These are phyloP conservation scores for Enteromius unitaeniatus DNA, from an alignment of 2,797 vertebrate genomes.

Conservation along the genomic window DNA sequence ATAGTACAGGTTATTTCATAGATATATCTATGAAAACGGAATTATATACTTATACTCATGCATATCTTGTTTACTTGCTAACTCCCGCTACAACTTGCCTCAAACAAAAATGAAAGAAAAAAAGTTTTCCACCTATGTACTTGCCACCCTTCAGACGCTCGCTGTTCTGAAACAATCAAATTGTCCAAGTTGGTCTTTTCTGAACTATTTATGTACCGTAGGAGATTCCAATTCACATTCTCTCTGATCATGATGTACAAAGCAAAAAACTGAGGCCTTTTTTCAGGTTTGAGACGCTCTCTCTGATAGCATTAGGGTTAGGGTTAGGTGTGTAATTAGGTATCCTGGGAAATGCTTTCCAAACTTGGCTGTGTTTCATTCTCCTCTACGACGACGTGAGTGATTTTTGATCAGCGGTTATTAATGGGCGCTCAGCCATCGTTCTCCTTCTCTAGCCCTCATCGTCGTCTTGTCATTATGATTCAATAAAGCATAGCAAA, in stretches of 20 bases:
- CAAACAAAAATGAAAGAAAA: neutral
- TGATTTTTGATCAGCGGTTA: slow-evolving; percentile 49
- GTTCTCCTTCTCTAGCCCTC: slow-evolving; percentile 39
- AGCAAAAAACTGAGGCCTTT: neutral
- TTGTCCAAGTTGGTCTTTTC: neutral
- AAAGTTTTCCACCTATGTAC: too few relatives aligned
- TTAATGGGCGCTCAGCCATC: slow-evolving; percentile 55
- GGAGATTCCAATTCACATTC: neutral
- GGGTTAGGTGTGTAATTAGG: slow-evolving; percentile 31
- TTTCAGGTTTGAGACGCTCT: neutral
- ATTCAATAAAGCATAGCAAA: slow-evolving; percentile 68
- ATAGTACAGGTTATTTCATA: too few relatives aligned
- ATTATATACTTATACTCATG: too few relatives aligned
- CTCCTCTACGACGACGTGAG: neutral
- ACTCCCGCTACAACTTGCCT: neutral
- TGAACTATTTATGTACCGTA: neutral
- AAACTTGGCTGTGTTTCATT: slow-evolving; percentile 19
- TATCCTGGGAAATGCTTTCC: slow-evolving; percentile 26
- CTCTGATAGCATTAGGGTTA: neutral
- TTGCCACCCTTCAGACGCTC: neutral
- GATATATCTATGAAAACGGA: too few relatives aligned
- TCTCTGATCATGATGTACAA: neutral
- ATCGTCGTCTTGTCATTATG: slow-evolving; percentile 63
- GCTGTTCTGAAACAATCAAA: neutral
- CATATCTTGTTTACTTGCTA: neutral